A percentile compares a stretch with the other conserved stretches of the same genome.
Evolutionary conservation across 92 coral and sea anemone species (phyloP).

Genomic region (Desmophyllum pertusum): DNA sequence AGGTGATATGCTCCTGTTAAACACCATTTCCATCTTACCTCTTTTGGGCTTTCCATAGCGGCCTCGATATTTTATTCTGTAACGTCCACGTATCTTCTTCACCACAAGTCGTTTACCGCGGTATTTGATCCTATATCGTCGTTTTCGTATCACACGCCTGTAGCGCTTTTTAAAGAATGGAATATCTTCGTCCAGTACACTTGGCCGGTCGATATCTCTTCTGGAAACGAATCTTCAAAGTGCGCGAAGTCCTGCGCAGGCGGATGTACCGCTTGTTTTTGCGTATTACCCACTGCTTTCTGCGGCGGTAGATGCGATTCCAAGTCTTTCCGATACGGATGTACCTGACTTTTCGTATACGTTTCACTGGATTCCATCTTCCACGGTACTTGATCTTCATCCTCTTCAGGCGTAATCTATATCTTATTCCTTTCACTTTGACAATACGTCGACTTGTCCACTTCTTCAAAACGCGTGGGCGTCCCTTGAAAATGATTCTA

Average conservation of each 20-base stretch:
- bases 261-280: neutral
- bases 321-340: neutral
- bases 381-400: conserved; percentile 1
- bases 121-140: neutral
- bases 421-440: conserved; percentile 22
- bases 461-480: neutral
- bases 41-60: conserved; percentile 1
- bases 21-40: conserved; percentile 11
- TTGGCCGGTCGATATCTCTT: conserved; percentile 20
- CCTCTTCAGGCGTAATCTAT: conserved; percentile 6
- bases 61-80: conserved; percentile 11
- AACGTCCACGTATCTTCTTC: conserved; percentile 4
- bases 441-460: conserved; percentile 1
- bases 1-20: neutral
- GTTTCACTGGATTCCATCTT: conserved; percentile 8
- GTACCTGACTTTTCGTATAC: conserved; percentile 6
- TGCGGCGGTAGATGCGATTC: conserved; percentile 26
- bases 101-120: conserved; percentile 10
- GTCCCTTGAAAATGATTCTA: conserved; percentile 18
- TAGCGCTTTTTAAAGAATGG: conserved; percentile 3
- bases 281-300: conserved; percentile 23
- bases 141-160: neutral
- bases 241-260: conserved; percentile 14
- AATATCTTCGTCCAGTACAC: neutral
- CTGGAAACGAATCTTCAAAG: conserved; percentile 4